Base-by-base conservation (phyloP, 1,140 invertebrate genomes). In the Cephus cinctus region DNA sequence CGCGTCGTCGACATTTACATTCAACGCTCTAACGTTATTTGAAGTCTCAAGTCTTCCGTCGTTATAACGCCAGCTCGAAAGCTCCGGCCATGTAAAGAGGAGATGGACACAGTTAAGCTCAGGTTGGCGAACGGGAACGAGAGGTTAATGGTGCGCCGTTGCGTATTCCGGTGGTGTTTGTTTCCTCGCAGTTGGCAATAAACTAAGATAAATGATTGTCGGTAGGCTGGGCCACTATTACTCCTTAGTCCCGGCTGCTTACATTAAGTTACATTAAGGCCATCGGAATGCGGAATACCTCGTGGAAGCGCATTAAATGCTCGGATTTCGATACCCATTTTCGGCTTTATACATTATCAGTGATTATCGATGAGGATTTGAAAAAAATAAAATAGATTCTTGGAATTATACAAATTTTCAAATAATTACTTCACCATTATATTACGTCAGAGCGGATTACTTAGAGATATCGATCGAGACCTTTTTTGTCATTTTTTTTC, bases 151-250 rank as follows among this genome's bases (percentile, higher is more conserved):
- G 62, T 58, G 60, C 65, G 60, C 67, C 64, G 64, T 68, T 68
- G 65, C 64, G 65, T 68, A 68, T 68, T 68, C 65, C 58, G 65
- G 42, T 60, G 62, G 65, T 67, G 64, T 68, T 68, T 68, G 64
- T 67, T 68, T 66, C 58, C 63, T 62, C 63, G 54, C 62, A 65
- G 64, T 63, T 67, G 64, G 65, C 65, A 68, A 68, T 68, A 68
- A 68, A 68, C 65, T 68, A 67, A 68, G 65, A 68, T 66, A 68
- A 68, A 68, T 68, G 65, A 67, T 67, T 68, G 64, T 61, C 48
- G 57, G 52, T 65, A 63, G 64, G 60, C 61, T 49, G 56, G 56
- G 54, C 56, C 47, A 59, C 65, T 68, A 67, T 67, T 68, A 68
- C 65, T 68, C 65, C 64, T 67, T 67, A 58, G 60, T 56, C 62